Evolutionary conservation across 92 coral and sea anemone genomes (phyloP).

Genomic region (Isaurus tuberculatus): DNA sequence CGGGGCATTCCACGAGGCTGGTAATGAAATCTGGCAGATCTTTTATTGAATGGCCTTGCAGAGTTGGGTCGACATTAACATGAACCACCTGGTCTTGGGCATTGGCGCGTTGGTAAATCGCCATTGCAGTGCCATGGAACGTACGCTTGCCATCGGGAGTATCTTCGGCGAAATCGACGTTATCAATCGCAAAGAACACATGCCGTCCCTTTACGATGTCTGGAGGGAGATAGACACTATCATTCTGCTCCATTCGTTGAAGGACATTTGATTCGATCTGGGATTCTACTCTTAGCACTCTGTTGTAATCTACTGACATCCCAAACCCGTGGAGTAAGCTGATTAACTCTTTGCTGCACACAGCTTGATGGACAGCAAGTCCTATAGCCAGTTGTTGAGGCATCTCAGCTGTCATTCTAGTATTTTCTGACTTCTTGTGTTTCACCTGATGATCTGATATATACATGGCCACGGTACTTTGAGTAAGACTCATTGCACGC

Average conservation of each 20-base stretch:
- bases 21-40: constrained; percentile 67
- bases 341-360: constrained; percentile 70
- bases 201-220: constrained; percentile 65
- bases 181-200: constrained; percentile 70
- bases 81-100: constrained; percentile 53
- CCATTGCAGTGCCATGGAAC: too few relatives aligned
- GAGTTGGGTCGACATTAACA: constrained; percentile 41
- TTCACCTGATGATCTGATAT: constrained; percentile 62
- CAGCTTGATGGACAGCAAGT: constrained; percentile 75
- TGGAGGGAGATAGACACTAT: constrained; percentile 67
- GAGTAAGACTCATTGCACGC: constrained; percentile 70
- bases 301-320: constrained; percentile 73
- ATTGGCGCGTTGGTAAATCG: too few relatives aligned
- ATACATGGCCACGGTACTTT: constrained; percentile 71
- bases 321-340: constrained; percentile 74
- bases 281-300: constrained; percentile 71
- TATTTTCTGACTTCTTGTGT: constrained; percentile 53
- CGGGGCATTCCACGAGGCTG: constrained; percentile 64
- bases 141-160: constrained; percentile 57
- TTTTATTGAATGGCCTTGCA: constrained; percentile 56
- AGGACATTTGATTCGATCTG: constrained; percentile 71
- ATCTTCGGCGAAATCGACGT: constrained; percentile 48
- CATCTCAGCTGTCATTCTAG: constrained; percentile 62
- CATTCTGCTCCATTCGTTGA: constrained; percentile 63
- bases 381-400: constrained; percentile 80